Percentiles rank a stretch among this genome's conserved stretches.
Evolutionary conservation across 1,140 invertebrate genomes (phyloP).

Genomic region (Campoletis sonorensis): DNA sequence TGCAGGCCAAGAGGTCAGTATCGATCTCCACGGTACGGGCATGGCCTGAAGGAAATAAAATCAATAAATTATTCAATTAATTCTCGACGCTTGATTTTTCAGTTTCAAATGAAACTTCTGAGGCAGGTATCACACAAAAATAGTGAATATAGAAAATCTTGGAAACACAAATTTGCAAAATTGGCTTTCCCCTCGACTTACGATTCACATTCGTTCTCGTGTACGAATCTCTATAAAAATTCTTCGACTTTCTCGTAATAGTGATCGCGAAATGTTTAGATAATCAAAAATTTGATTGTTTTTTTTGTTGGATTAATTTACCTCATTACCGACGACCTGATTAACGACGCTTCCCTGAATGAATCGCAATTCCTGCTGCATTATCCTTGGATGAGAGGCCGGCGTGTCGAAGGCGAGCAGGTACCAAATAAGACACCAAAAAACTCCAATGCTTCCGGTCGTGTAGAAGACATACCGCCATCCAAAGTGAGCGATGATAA

Average conservation of each 20-base stretch:
- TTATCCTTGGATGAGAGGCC: conserved; percentile 85
- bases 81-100: too few relatives aligned
- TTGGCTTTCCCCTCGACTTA: too few relatives aligned
- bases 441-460: conserved; percentile 81
- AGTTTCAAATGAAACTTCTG: too few relatives aligned
- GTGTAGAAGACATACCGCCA: conserved; percentile 85
- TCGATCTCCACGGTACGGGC: conserved; percentile 84
- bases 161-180: too few relatives aligned
- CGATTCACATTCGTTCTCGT: too few relatives aligned
- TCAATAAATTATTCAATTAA: not conserved
- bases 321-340: conserved; percentile 75
- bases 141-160: too few relatives aligned
- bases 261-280: not conserved
- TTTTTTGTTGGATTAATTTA: conserved; percentile 53
- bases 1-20: conserved; percentile 86
- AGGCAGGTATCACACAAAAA: too few relatives aligned
- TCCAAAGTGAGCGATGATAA: conserved; percentile 82
- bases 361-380: conserved; percentile 82
- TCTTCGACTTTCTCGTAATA: too few relatives aligned
- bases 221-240: too few relatives aligned
- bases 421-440: conserved; percentile 85
- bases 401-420: conserved; percentile 86
- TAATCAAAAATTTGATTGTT: conserved; percentile 29
- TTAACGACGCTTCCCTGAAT: conserved; percentile 81
- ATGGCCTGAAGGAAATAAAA: conserved; percentile 63